phyloP scores from a whole-genome alignment of 2,888 invertebrate species.

The Tenthredo scrophulariae region DNA sequence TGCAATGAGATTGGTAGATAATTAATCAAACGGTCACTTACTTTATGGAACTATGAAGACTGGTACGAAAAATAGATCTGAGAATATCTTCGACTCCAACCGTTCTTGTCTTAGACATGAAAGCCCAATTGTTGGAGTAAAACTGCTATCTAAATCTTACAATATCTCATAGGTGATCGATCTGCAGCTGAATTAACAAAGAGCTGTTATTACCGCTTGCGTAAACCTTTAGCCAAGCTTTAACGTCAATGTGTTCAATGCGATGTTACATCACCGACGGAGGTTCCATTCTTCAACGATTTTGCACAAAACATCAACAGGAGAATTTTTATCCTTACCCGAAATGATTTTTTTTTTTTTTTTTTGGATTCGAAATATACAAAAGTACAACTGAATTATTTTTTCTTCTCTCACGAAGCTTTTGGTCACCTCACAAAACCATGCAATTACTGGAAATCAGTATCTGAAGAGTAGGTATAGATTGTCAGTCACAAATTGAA shows the following conservation, averaged over 20 bases:
- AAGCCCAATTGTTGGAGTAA: neutral
- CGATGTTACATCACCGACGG: neutral
- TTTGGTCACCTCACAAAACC: too few species aligned
- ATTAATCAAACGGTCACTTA: neutral
- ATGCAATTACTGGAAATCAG: too few species aligned
- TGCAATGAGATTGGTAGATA: neutral
- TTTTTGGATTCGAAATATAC: neutral
- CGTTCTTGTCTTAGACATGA: neutral
- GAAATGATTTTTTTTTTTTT: neutral
- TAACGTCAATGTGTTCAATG: neutral
- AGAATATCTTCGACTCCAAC: neutral
- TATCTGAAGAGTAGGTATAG: too few species aligned
- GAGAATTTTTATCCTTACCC: neutral
- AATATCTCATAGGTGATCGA: neutral
- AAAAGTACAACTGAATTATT: too few species aligned
- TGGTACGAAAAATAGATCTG: neutral
- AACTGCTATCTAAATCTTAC: neutral
- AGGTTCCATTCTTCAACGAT: neutral
- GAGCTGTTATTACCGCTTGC: neutral
- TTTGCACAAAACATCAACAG: neutral
- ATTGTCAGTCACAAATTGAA: too few species aligned
- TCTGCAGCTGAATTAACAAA: neutral
- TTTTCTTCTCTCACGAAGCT: too few species aligned
- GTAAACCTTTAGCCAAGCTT: neutral
- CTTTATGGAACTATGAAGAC: neutral